These are phyloP conservation scores for Astropecten irregularis DNA, from an alignment of 53 echinoderm and acorn worm species.

Conservation along the genomic window DNA sequence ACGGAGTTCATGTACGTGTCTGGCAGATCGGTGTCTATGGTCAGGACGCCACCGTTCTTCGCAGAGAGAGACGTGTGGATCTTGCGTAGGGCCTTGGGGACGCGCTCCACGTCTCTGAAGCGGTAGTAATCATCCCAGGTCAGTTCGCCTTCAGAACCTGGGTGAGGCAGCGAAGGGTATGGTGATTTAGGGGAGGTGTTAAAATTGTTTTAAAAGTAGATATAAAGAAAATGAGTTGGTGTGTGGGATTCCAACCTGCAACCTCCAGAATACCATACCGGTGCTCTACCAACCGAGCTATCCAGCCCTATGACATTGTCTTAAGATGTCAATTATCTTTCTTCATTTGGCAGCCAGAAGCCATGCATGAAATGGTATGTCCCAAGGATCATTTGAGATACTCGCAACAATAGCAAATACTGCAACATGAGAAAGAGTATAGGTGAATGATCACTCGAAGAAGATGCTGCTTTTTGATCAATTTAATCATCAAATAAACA, in stretches of 20 bases:
- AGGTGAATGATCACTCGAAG: no score
- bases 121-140: slow-evolving; percentile 47
- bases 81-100: slow-evolving; percentile 59
- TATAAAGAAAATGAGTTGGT: neutral
- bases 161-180: neutral
- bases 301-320: neutral
- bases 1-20: slow-evolving; percentile 67
- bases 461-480: no score
- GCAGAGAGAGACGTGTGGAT: slow-evolving; percentile 39
- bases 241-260: neutral
- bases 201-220: neutral
- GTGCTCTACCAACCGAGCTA: no score
- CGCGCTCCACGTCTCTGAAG: slow-evolving; percentile 62
- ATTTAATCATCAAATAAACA: no score
- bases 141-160: neutral
- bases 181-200: neutral
- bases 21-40: slow-evolving; percentile 59
- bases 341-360: no score
- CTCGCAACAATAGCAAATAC: no score
- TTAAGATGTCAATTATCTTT: neutral
- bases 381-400: neutral
- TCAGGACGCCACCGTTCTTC: slow-evolving; percentile 54
- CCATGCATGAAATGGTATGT: neutral
- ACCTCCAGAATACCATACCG: no score
- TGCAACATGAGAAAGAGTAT: no score